Percentiles rank a stretch among this genome's conserved stretches.
phyloP scores from a whole-genome alignment of 2,797 vertebrate genomes.

The Oophaga sylvatica region DNA sequence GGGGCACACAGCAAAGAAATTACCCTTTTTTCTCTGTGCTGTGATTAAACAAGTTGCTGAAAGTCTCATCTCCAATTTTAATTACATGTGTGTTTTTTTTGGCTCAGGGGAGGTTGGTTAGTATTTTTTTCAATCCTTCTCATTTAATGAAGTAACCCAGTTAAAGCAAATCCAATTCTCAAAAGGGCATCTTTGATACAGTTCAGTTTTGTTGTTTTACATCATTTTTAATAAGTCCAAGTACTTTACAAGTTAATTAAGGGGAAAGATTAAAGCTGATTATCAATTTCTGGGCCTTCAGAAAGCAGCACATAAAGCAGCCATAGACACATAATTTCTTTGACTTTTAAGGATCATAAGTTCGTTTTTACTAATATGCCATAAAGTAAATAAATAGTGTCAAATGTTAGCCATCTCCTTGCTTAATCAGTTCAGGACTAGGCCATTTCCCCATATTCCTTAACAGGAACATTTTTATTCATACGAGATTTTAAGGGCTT shows the following conservation, averaged over 20 bases:
- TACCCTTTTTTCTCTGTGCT: not conserved
- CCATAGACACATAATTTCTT: constrained; percentile 25
- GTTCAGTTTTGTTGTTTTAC: constrained; percentile 61
- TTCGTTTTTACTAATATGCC: constrained; percentile 9
- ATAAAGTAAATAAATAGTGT: not conserved
- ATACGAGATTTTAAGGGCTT: too few species aligned
- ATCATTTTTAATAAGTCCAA: constrained; percentile 60
- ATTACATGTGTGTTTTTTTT: constrained; percentile 65
- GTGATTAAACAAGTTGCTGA: constrained; percentile 57
- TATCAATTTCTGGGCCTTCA: constrained; percentile 10
- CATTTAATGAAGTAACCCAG: constrained; percentile 61
- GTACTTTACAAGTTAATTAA: constrained; percentile 63
- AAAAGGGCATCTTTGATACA: constrained; percentile 51
- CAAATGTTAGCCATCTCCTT: too few species aligned
- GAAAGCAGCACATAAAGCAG: not conserved
- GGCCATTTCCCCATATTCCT: too few species aligned
- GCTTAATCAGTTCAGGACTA: too few species aligned
- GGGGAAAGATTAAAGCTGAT: constrained; percentile 43
- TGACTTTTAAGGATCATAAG: not conserved
- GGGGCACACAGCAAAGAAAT: constrained; percentile 12
- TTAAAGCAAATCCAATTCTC: constrained; percentile 58
- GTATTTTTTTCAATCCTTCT: constrained; percentile 55
- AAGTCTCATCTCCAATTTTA: constrained; percentile 63
- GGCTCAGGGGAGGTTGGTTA: constrained; percentile 54
- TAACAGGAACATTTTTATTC: too few species aligned